Conservation (phyloP, 2,113 vertebrate genomes). For the Cricetomys ansorgei region DNA sequence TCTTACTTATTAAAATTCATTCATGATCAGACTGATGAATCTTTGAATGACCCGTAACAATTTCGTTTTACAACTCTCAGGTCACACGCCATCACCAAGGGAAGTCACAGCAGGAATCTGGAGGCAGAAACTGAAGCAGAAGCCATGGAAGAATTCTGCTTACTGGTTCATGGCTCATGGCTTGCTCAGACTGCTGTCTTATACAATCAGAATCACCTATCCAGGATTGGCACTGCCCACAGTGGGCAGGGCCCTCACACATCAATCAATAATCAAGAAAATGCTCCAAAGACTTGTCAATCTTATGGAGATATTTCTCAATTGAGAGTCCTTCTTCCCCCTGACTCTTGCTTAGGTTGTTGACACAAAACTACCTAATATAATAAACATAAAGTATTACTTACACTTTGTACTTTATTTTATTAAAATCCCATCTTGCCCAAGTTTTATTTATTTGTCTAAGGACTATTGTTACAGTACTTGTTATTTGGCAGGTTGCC, state of each 20-base stretch:
- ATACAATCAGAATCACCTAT: not conserved
- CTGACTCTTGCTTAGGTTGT: not conserved
- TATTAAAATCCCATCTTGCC: slow-evolving; percentile 2
- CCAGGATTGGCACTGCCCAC: not conserved
- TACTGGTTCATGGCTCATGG: not conserved
- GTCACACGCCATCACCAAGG: not conserved
- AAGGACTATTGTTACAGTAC: not conserved
- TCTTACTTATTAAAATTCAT: too few relatives aligned
- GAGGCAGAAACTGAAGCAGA: not conserved
- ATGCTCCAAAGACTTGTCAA: not conserved
- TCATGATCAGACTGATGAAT: too few relatives aligned
- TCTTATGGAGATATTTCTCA: not conserved
- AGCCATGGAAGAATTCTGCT: not conserved
- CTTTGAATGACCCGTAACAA: too few relatives aligned
- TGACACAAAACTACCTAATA: not conserved
- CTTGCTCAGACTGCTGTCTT: not conserved
- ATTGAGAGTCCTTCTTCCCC: not conserved
- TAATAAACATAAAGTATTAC: not conserved
- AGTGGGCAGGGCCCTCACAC: not conserved
- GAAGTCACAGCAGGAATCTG: not conserved
- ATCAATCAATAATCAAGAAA: not conserved
- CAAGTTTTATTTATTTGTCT: not conserved
- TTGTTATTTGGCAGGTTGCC: not conserved
- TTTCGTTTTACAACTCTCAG: too few relatives aligned
- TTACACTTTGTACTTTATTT: not conserved